These are phyloP conservation scores for Drosophila nikananu DNA, from an alignment of 1,140 invertebrate genomes.

Conservation along the genomic window DNA sequence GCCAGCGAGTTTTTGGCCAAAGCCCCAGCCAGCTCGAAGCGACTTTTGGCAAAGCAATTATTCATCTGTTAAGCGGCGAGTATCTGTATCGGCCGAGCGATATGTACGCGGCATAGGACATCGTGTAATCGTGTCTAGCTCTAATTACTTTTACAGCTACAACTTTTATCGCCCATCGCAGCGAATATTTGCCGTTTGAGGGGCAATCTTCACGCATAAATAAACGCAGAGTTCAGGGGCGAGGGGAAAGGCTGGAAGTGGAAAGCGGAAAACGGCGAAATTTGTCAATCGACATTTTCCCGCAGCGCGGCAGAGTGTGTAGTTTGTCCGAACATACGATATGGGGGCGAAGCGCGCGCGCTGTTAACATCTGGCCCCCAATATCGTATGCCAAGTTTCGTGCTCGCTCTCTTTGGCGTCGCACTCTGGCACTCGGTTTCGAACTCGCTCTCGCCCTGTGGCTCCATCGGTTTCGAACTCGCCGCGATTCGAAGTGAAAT, in stretches of 20 bases:
- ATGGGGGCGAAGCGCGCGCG: not conserved
- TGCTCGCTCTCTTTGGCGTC: constrained; percentile 18
- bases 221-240: constrained; percentile 15
- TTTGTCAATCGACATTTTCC: constrained; percentile 48
- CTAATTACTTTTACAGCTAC: constrained; percentile 57
- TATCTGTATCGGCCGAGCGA: constrained; percentile 18
- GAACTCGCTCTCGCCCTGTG: constrained; percentile 7
- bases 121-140: constrained; percentile 52
- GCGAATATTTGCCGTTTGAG: constrained; percentile 47
- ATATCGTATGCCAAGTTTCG: constrained; percentile 67
- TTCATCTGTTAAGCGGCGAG: constrained; percentile 40
- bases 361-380: constrained; percentile 23
- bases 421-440: constrained; percentile 22
- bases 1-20: not conserved
- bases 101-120: constrained; percentile 11
- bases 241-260: not conserved
- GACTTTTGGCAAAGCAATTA: constrained; percentile 37
- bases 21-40: not conserved
- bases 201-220: constrained; percentile 60
- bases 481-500: constrained; percentile 61
- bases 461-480: constrained; percentile 37
- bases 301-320: not conserved
- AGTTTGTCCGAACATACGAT: constrained; percentile 41
- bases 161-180: constrained; percentile 58
- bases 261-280: constrained; percentile 18